Evolutionary conservation across 2,113 vertebrate genomes (phyloP).

Genomic region (Atractosteus spatula): DNA sequence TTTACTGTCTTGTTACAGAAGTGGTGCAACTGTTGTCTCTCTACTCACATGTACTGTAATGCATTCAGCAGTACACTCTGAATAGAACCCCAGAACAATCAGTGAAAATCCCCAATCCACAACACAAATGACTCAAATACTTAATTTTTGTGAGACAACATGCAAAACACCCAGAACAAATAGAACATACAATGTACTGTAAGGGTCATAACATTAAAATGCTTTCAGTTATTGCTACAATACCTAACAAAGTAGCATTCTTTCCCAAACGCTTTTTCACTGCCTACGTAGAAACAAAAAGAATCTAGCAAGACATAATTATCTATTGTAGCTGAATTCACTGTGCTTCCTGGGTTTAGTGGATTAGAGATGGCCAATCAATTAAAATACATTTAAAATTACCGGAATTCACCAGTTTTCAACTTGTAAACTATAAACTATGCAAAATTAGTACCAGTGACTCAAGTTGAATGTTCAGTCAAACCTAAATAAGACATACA

Average conservation of each 20-base stretch:
- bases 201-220: conserved; percentile 74
- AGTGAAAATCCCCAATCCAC: conserved; percentile 47
- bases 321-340: conserved; percentile 49
- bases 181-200: conserved; percentile 67
- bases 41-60: conserved; percentile 28
- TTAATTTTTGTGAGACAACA: conserved; percentile 69
- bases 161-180: conserved; percentile 55
- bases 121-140: conserved; percentile 48
- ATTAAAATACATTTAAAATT: too few species aligned
- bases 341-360: conserved; percentile 41
- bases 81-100: conserved; percentile 67
- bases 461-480: too few species aligned
- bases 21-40: not conserved
- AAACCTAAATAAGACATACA: too few species aligned
- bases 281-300: conserved; percentile 62
- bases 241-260: conserved; percentile 64
- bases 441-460: too few species aligned
- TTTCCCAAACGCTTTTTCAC: conserved; percentile 67
- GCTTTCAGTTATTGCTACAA: conserved; percentile 82
- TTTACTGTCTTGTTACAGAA: not conserved
- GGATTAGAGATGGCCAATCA: conserved; percentile 7
- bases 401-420: too few species aligned
- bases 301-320: conserved; percentile 43
- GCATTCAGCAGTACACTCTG: conserved; percentile 55
- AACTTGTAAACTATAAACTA: too few species aligned